Evolutionary conservation across 2,888 invertebrate genomes (phyloP), one percentile per base, ranked within the genome.

Genomic region (Drosophila lutescens): DNA sequence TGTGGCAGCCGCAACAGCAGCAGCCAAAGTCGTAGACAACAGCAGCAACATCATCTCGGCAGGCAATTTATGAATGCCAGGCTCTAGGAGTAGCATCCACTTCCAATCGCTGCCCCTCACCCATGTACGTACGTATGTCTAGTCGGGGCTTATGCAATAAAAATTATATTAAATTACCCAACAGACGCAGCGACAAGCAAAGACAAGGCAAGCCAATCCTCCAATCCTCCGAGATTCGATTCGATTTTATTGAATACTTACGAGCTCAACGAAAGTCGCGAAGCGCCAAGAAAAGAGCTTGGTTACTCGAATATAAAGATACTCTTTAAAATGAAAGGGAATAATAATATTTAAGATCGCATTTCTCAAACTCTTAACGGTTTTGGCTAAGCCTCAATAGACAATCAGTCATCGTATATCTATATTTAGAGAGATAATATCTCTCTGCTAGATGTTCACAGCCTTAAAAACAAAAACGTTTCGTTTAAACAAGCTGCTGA

Each of bases 161-260:
- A 88, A 87, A 86, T 89, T 84, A 88, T 86, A 86, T 88, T 86
- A 81, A 86, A 86, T 86, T 86, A 86, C 89, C 75, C 66, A 74
- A 76, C 58, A 78, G 87, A 87, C 87, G 81, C 77, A 76, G 72
- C 44, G 65, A 62, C 74, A 75, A 79, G 41, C 47, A 30, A 46
- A 46, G 36, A 50, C 56, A 67, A 68, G 53, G 53, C 66, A 47
- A 67, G 66, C 66, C 68, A 66, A 66, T 66, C 65, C 65, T 54
- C 66, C 68, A 66, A 66, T 66, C 65, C 65, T 54, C 54, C 65
- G 65, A 55, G 79, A 63, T 68, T 77, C 85, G 69, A 77, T 82
- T 71, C 77, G 67, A 75, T 75, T 75, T 74, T 83, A 83, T 83
- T 87, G 86, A 87, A 88, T 85, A 78, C 60, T 77, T 68, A 77